Conservation (phyloP, 1,140 invertebrate species). For the Plodia interpunctella region DNA sequence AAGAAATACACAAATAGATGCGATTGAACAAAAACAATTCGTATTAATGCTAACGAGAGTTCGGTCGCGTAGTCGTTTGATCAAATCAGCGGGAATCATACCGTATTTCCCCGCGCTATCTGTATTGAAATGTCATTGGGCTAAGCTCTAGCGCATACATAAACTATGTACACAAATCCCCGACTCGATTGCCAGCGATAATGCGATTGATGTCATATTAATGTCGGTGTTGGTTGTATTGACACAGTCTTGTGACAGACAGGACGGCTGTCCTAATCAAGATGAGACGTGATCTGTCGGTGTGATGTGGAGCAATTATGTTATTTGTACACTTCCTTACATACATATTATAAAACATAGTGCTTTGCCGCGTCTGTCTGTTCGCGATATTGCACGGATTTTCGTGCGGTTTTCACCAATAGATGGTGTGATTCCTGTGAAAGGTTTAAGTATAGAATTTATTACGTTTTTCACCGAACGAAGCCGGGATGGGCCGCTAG, state of each 20-base stretch:
- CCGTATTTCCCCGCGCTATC: neutral
- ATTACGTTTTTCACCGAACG: too few species aligned
- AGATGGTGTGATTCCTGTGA: too few species aligned
- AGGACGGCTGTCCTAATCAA: neutral
- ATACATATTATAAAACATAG: too few species aligned
- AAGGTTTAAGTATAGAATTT: too few species aligned
- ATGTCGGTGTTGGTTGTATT: neutral
- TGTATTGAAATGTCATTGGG: conserved; percentile 5
- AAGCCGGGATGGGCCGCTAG: too few species aligned
- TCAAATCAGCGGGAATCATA: neutral
- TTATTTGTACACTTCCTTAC: too few species aligned
- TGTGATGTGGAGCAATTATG: neutral
- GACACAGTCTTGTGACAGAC: neutral
- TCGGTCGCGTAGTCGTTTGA: neutral
- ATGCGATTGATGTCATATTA: conserved; percentile 5
- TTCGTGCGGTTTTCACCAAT: too few species aligned
- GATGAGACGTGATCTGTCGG: neutral
- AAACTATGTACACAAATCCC: neutral
- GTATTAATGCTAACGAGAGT: neutral
- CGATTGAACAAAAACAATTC: neutral
- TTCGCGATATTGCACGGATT: too few species aligned
- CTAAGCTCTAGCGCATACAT: neutral
- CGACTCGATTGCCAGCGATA: neutral
- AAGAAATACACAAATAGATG: neutral
- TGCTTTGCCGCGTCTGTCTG: too few species aligned